Evolutionary conservation across 2,113 vertebrate genomes (phyloP).

Genomic region (Brachyistius frenatus): DNA sequence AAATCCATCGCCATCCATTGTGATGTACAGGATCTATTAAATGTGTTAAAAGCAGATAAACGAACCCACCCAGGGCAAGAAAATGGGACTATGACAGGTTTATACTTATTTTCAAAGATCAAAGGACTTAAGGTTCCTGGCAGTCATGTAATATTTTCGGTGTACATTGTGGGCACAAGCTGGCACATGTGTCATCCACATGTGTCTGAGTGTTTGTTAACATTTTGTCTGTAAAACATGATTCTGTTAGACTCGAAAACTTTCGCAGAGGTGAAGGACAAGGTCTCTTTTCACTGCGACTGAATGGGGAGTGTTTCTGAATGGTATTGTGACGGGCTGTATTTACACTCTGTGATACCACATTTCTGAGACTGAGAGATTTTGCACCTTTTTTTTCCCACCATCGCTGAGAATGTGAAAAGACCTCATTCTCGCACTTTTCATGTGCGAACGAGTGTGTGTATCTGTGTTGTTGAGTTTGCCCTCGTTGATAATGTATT

Average conservation of each 20-base stretch:
- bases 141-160: background rate
- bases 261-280: slow-evolving; percentile 24
- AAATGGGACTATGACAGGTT: background rate
- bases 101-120: background rate
- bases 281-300: slow-evolving; percentile 7
- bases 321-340: slow-evolving; percentile 35
- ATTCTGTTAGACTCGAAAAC: slow-evolving; percentile 20
- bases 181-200: background rate
- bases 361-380: slow-evolving; percentile 50
- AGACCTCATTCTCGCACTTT: slow-evolving; percentile 32
- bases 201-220: slow-evolving; percentile 5
- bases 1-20: background rate
- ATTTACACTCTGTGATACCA: slow-evolving; percentile 48
- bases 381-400: slow-evolving; percentile 36
- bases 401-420: slow-evolving; percentile 23
- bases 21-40: background rate
- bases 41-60: background rate
- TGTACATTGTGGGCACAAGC: slow-evolving; percentile 6
- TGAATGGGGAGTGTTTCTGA: slow-evolving; percentile 48
- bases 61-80: slow-evolving; percentile 2
- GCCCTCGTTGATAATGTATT: slow-evolving; percentile 13
- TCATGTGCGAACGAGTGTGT: background rate
- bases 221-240: slow-evolving; percentile 21
- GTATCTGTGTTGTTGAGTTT: slow-evolving; percentile 24
- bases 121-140: background rate